Evolutionary conservation across 2,797 vertebrate species (phyloP), one percentile per base, ranked within the genome.

Genomic region (Rhinophrynus dorsalis): DNA sequence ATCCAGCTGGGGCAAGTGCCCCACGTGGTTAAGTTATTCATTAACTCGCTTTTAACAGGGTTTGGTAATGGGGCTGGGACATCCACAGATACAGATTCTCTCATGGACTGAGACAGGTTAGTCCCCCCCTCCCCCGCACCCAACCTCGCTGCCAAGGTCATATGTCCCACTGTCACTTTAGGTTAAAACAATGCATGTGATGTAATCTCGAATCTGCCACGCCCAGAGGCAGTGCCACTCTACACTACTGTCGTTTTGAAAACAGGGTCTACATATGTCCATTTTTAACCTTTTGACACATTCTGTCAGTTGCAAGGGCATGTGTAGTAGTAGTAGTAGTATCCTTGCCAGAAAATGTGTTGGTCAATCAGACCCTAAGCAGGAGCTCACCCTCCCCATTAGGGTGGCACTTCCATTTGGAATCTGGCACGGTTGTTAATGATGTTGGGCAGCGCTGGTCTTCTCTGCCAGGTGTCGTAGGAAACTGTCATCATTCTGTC

Each of bases 391-490:
- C 8, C 50, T 10, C 51, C 40, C 6, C 3, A 5, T 50, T 33
- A 52, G 45, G 44, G 54, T 66, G 62, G 62, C 61, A 66, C 45
- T 52, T 29, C 50, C 1, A 35, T 71, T 48, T 68, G 64, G 18
- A 58, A 9, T 76, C 80, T 77, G 77, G 63, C 20, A 72, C 30
- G 59, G 74, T 2, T 1, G 78, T 80, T 90, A 97, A 84, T 96
- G 96, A 79, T 95, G 96, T 84, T 91, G 94, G 4, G 92, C 82
- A 0, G 93, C 84, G 3, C 89, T 86, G 79, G 81, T 92, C 78
- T 95, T 96, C 72, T 96, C 95, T 5, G 90, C 85, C 91, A 96
- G 89, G 83, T 96, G 96, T 67, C 95, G 92, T 86, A 98, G 89
- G 74, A 96, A 98, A 78, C 68, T 82, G 81, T 90, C 90, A 82